phyloP scores from a whole-genome alignment of 2,888 invertebrate genomes.

The Papilio protenor region DNA sequence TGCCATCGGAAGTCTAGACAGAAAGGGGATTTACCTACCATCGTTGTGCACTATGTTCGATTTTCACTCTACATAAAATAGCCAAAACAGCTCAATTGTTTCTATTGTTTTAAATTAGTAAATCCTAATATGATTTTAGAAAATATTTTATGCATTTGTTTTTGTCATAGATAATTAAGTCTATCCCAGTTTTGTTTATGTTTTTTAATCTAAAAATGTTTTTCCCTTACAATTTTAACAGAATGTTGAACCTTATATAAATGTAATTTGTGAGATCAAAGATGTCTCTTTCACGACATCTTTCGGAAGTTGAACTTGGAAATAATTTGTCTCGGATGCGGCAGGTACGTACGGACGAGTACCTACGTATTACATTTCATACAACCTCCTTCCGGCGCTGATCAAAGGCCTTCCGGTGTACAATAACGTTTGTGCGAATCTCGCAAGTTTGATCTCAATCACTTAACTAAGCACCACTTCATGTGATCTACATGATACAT shows the following conservation, averaged over 20 bases:
- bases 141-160: background rate
- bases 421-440: conserved; percentile 38
- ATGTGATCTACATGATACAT: conserved; percentile 3
- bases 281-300: conserved; percentile 29
- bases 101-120: background rate
- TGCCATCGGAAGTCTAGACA: conserved; percentile 20
- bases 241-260: conserved; percentile 2
- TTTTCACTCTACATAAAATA: background rate
- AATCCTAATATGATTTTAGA: background rate
- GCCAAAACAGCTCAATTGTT: no score
- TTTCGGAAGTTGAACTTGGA: conserved; percentile 30
- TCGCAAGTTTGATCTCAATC: conserved; percentile 27
- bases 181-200: background rate
- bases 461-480: conserved; percentile 32
- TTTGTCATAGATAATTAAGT: background rate
- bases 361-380: conserved; percentile 38
- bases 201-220: background rate
- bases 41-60: background rate
- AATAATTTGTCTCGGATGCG: conserved; percentile 27
- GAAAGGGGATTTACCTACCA: background rate
- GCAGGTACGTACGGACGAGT: conserved; percentile 12
- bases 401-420: conserved; percentile 41
- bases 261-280: conserved; percentile 24
- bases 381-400: conserved; percentile 31
- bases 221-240: background rate